Evolutionary conservation across 2,113 vertebrate genomes (phyloP).

Genomic region (Eudorcas thomsonii): DNA sequence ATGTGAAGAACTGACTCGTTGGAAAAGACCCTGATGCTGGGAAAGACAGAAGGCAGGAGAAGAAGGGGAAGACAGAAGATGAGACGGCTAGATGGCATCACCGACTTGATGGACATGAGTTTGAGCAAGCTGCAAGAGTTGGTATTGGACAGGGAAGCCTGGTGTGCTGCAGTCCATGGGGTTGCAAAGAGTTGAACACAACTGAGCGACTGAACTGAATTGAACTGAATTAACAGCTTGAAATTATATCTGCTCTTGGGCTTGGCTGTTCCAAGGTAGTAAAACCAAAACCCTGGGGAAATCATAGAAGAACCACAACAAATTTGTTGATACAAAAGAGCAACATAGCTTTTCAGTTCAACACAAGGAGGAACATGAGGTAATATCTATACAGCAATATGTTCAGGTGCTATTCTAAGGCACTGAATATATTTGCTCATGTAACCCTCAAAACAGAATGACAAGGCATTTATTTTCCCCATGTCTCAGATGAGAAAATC

Average conservation of each 20-base stretch:
- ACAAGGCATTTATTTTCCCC: not conserved
- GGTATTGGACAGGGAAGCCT: not conserved
- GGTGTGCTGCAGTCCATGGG: not conserved
- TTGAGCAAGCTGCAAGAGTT: not conserved
- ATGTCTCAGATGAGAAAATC: not conserved
- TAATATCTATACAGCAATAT: not conserved
- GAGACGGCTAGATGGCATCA: not conserved
- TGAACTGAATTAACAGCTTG: not conserved
- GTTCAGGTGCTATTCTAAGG: not conserved
- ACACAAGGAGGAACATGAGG: not conserved
- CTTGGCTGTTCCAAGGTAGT: not conserved
- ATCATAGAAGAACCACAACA: not conserved
- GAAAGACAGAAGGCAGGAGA: not conserved
- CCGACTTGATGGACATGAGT: not conserved
- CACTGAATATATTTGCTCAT: not conserved
- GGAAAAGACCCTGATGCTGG: not conserved
- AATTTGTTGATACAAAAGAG: not conserved
- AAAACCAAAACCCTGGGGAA: not conserved
- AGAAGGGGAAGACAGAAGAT: not conserved
- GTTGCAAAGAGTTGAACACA: not conserved
- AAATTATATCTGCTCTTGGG: not conserved
- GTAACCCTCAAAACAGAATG: not conserved
- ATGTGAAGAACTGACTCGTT: not conserved
- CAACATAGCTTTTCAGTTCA: not conserved
- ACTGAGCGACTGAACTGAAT: not conserved